Percentiles rank a stretch among this genome's conserved stretches.
phyloP scores from a whole-genome alignment of 92 coral and sea anemone species.

The Epizoanthus fatuus region DNA sequence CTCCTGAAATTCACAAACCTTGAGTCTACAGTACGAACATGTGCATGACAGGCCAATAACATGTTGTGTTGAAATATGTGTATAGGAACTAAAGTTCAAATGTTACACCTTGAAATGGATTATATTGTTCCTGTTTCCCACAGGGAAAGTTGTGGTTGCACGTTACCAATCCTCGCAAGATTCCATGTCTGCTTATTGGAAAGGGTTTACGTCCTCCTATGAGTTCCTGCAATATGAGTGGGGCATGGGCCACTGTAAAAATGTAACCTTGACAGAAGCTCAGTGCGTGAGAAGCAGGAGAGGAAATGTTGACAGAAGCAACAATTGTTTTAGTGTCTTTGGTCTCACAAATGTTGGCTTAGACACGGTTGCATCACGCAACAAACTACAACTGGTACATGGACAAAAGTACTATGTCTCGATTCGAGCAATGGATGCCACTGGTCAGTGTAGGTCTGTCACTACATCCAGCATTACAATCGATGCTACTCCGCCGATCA shows the following conservation, averaged over 20 bases:
- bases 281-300: not conserved
- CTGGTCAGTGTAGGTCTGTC: not conserved
- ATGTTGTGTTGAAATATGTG: not conserved
- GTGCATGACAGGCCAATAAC: no score
- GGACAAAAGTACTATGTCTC: not conserved
- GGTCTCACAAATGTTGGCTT: not conserved
- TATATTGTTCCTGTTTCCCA: not conserved
- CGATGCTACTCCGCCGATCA: not conserved
- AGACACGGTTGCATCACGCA: not conserved
- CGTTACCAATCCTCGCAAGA: conserved; percentile 3
- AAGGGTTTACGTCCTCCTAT: not conserved
- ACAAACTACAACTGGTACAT: not conserved
- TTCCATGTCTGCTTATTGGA: not conserved
- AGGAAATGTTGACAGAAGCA: conserved; percentile 1
- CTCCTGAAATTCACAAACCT: no score
- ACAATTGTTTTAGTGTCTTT: not conserved
- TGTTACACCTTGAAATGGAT: not conserved
- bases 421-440: not conserved
- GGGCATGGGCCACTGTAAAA: not conserved
- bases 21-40: no score
- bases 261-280: not conserved
- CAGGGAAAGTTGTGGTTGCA: not conserved
- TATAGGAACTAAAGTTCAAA: not conserved
- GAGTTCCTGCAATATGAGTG: not conserved
- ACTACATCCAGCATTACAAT: not conserved